phyloP scores from a whole-genome alignment of 2,888 invertebrate species.

The Tenthredo mesomela region DNA sequence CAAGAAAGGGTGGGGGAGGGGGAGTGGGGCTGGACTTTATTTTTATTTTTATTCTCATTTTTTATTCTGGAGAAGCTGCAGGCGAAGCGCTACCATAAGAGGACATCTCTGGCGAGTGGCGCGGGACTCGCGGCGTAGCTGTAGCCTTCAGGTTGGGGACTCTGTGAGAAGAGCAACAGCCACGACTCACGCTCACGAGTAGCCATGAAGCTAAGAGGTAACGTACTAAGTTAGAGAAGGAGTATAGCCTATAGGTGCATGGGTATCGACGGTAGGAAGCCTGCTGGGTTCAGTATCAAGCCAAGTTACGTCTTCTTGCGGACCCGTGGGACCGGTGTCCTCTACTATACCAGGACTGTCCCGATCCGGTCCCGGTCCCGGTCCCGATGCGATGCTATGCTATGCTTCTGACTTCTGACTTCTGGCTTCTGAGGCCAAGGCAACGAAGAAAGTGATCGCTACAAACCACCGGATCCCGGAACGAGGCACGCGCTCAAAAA shows the following conservation, averaged over 20 bases:
- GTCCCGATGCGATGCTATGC: not conserved
- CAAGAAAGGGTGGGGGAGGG: slow-evolving; percentile 3
- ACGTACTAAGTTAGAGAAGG: not conserved
- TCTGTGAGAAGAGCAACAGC: slow-evolving; percentile 13
- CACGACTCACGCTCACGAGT: not conserved
- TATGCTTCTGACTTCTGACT: not conserved
- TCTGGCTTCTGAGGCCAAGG: not conserved
- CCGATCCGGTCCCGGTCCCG: slow-evolving; percentile 22
- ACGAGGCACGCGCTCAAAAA: slow-evolving; percentile 48
- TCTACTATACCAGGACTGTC: not conserved
- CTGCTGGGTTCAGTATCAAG: not conserved
- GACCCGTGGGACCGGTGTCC: slow-evolving; percentile 51
- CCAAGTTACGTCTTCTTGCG: slow-evolving; percentile 49
- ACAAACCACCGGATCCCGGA: slow-evolving; percentile 24
- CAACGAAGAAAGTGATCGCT: slow-evolving; percentile 46
- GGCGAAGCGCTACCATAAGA: slow-evolving; percentile 73
- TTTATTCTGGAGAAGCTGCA: slow-evolving; percentile 28
- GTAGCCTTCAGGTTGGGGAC: slow-evolving; percentile 10
- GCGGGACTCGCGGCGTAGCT: slow-evolving; percentile 1
- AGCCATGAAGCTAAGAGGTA: not conserved
- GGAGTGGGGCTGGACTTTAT: slow-evolving; percentile 32
- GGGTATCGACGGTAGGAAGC: slow-evolving; percentile 15
- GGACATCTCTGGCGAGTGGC: slow-evolving; percentile 66
- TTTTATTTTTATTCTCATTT: slow-evolving; percentile 4
- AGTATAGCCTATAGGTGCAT: not conserved